Base-by-base conservation (phyloP, 2,797 vertebrate species). In the Varecia variegata region DNA sequence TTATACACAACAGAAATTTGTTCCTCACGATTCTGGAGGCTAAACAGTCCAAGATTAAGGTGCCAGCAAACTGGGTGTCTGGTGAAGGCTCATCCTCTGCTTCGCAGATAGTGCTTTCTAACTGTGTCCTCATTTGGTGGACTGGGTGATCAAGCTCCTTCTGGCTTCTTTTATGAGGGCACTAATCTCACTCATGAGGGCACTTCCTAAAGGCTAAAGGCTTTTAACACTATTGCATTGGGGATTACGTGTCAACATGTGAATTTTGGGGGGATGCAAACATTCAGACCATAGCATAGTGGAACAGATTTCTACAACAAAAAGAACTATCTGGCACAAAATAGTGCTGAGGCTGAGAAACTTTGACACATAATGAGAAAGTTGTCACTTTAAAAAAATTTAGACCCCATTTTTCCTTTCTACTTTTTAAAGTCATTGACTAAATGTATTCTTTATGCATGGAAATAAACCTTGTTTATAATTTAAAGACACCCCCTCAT, bases 401-500 rank as follows among this genome's bases (percentile, higher is more conserved):
- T 70, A 79, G 67, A 73, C n/a, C 52, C 15, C 76, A 32, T 77
- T 90, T 96, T 88, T 68, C 35, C 76, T 73, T 81, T 47, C 21
- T 81, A 18, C 38, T 21, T 90, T 90, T 96, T 84, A 90, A 84
- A 90, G 13, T 87, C 18, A 80, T 68, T 81, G n/a, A 80, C 50
- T 93, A 58, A 94, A 87, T 40, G 20, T 82, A 79, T 84, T 73
- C 45, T 93, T 89, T 90, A 32, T 82, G 88, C 35, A 76, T 25
- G 60, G 45, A 86, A 96, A 84, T 88, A 93, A 68, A 74, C 18
- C 45, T 84, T 47, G 45, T 86, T 93, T 97, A 30, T 95, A 70
- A 62, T 92, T 91, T 90, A 87, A 95, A 79, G 52, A 11, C 21
- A 65, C n/a, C 40, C 20, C 18, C 58, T 15, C 25, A 40, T 7